These are phyloP conservation scores for Pegoplata infirma DNA, from an alignment of 2,888 invertebrate species.

Conservation along the genomic window DNA sequence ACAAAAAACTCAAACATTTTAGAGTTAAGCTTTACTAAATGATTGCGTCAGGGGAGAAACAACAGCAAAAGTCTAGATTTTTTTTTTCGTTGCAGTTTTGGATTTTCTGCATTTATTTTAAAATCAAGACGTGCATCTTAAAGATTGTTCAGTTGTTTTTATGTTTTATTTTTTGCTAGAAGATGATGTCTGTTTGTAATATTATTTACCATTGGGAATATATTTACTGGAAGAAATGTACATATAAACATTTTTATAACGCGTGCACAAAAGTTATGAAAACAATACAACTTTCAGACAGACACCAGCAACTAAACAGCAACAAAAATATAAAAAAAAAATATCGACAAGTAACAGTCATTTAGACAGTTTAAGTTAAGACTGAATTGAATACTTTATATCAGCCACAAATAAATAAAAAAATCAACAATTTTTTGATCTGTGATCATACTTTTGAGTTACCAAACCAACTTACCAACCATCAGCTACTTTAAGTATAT, in stretches of 20 bases:
- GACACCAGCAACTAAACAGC: conserved; percentile 49
- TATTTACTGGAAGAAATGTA: conserved; percentile 3
- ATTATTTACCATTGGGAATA: conserved; percentile 64
- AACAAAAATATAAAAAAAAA: conserved; percentile 44
- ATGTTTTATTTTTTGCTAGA: background rate
- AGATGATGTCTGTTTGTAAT: conserved; percentile 33
- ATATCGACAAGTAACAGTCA: conserved; percentile 55
- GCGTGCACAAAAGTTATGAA: conserved; percentile 64
- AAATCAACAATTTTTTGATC: conserved; percentile 56
- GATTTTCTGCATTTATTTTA: conserved; percentile 6
- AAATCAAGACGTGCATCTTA: conserved; percentile 63
- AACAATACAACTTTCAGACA: conserved; percentile 61
- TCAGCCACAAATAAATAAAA: conserved; percentile 28
- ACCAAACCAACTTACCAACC: conserved; percentile 27
- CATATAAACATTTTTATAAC: conserved; percentile 65
- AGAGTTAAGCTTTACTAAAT: conserved; percentile 65
- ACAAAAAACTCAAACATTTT: conserved; percentile 48
- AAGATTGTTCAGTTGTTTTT: conserved; percentile 53
- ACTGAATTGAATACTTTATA: background rate
- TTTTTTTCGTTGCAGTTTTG: conserved; percentile 23
- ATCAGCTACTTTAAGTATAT: conserved; percentile 10
- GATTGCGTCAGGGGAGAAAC: conserved; percentile 67
- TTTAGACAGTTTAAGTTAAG: conserved; percentile 58
- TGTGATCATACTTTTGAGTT: conserved; percentile 41
- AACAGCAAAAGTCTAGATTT: conserved; percentile 48